These are phyloP conservation scores for Crambe crambe DNA, from an alignment of 37 sponge, comb jelly and placozoan species.

Conservation along the genomic window DNA sequence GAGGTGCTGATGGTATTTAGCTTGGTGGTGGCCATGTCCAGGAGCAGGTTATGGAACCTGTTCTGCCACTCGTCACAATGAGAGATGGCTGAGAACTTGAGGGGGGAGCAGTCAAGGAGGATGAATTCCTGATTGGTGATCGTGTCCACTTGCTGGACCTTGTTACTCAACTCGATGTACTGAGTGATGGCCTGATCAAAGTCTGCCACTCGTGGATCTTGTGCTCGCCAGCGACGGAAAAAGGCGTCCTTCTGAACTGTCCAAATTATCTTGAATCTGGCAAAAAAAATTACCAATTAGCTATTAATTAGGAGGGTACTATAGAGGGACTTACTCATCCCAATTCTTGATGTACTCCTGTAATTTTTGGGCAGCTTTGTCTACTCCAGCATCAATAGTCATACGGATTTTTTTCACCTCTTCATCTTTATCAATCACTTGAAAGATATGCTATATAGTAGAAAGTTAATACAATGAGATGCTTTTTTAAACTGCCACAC, in stretches of 20 bases:
- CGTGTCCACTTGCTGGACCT: slow-evolving; percentile 94
- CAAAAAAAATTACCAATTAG: not conserved
- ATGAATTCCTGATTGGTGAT: slow-evolving; percentile 91
- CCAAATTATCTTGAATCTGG: slow-evolving; percentile 48
- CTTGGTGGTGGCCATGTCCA: slow-evolving; percentile 85
- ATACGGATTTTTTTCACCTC: slow-evolving; percentile 87
- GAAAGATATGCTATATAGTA: slow-evolving; percentile 62
- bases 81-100: slow-evolving; percentile 83
- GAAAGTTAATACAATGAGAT: too few species aligned
- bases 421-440: slow-evolving; percentile 85
- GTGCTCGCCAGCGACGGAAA: slow-evolving; percentile 88
- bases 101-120: slow-evolving; percentile 95
- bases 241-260: slow-evolving; percentile 88
- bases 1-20: slow-evolving; percentile 65
- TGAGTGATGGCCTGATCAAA: slow-evolving; percentile 74
- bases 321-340: slow-evolving; percentile 60
- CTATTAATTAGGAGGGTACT: not conserved
- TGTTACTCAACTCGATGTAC: slow-evolving; percentile 89
- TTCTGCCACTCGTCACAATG: slow-evolving; percentile 96
- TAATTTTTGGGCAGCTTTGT: slow-evolving; percentile 46
- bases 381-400: slow-evolving; percentile 72
- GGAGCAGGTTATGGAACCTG: slow-evolving; percentile 86
- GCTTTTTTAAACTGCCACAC: not conserved
- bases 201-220: slow-evolving; percentile 80
- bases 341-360: slow-evolving; percentile 67